Evolutionary conservation across 1,140 invertebrate species (phyloP).

Genomic region (Venturia canescens): DNA sequence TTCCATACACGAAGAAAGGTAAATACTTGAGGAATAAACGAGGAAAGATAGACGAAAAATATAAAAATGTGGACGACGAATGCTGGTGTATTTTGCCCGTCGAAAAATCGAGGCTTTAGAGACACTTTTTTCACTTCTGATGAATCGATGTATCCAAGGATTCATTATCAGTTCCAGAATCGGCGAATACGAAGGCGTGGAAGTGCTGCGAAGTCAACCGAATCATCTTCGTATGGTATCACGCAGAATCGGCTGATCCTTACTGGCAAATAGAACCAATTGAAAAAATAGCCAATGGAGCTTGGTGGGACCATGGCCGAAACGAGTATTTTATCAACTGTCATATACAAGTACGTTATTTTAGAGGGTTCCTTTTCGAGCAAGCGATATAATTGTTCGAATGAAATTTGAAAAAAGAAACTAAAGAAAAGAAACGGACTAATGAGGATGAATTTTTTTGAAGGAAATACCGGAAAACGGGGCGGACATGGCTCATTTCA

Average conservation of each 20-base stretch:
- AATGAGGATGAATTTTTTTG: conserved; percentile 49
- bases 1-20: conserved; percentile 82
- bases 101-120: too few species aligned
- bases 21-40: conserved; percentile 48
- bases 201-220: conserved; percentile 83
- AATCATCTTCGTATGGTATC: conserved; percentile 90
- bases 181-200: conserved; percentile 83
- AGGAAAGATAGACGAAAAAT: background rate
- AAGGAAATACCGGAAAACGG: conserved; percentile 96
- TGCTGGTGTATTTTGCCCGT: too few species aligned
- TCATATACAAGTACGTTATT: conserved; percentile 81
- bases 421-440: too few species aligned
- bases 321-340: conserved; percentile 87
- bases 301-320: conserved; percentile 84
- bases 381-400: too few species aligned
- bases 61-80: background rate
- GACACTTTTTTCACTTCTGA: too few species aligned
- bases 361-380: too few species aligned
- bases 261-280: conserved; percentile 82
- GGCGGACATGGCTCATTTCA: conserved; percentile 89
- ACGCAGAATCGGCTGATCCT: conserved; percentile 84
- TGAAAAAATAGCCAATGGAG: conserved; percentile 77
- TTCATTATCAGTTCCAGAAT: conserved; percentile 81
- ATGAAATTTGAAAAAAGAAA: too few species aligned
- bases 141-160: too few species aligned